Evolutionary conservation across 2,797 vertebrate species (phyloP), one percentile per base, ranked within the genome.

Genomic region (Meriones psammophilus): DNA sequence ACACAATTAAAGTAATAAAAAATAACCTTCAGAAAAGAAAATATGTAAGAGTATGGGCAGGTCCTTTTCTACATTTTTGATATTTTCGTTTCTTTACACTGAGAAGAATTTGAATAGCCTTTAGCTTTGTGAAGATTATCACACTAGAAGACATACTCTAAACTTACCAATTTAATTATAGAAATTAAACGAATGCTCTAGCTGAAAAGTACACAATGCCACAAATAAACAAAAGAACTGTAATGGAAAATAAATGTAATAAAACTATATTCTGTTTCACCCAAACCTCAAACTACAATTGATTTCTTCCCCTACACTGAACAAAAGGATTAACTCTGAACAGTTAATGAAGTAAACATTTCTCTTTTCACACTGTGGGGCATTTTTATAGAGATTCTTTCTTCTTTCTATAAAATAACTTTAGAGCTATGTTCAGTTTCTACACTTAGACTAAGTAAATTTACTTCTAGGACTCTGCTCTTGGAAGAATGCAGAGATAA

Each of bases 401-500:
- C 14, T 68, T 66, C 12, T 86, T 66, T 62, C 18, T 74, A 13
- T 79, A 92, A 91, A 95, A 68, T 8, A 91, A 68, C 8, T 56
- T 50, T 60, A 80, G n/a, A 68, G 79, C 79, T 84, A 33, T 28
- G 1, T 94, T 58, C 36, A 36, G 1, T 50, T 89, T 64, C 18
- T 76, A 69, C 5, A 8, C 10, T 92, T 90, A 89, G 69, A 92
- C 17, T 89, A 50, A 80, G 24, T 92, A 96, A 94, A 91, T 92
- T 91, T 26, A 91, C 78, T 89, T 95, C 15, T 9, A 84, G 46
- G 1, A 22, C 60, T 17, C 36, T 87, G 88, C 12, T 36, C 42
- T 87, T 91, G 91, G 58, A 54, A 91, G 80, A 95, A 94, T 68
- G 60, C 8, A 92, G 30, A 89, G 50, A 81, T 92, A 74, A 66